These are phyloP conservation scores for Hydrophis major DNA, from an alignment of 2,797 vertebrate genomes.

Conservation along the genomic window DNA sequence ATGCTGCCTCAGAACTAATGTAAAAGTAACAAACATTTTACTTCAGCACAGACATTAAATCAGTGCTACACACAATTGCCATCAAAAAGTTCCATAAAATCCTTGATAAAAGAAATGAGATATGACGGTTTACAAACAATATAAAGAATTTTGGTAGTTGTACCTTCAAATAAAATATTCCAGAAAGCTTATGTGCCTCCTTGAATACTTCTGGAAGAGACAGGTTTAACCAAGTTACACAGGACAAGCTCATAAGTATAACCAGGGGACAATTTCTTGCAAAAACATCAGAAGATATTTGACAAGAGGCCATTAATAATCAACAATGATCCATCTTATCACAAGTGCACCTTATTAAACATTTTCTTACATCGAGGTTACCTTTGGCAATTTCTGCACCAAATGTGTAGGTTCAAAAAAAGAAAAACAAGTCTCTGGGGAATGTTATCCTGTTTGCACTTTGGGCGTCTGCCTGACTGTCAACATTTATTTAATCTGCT, in stretches of 20 bases:
- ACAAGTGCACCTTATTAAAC: background rate
- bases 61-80: background rate
- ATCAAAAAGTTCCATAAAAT: background rate
- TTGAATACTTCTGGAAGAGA: background rate
- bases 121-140: background rate
- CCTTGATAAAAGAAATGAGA: background rate
- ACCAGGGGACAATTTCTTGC: background rate
- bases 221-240: background rate
- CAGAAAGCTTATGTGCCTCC: background rate
- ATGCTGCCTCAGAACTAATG: background rate
- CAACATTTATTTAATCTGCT: slow-evolving; percentile 34
- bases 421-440: background rate
- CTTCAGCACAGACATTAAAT: background rate
- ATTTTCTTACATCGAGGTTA: slow-evolving; percentile 1
- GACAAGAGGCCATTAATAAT: background rate
- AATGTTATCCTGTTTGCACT: background rate
- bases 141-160: background rate
- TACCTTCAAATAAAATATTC: background rate
- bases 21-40: background rate
- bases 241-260: background rate
- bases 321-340: background rate
- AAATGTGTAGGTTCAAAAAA: background rate
- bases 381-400: background rate
- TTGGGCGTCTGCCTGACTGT: slow-evolving; percentile 27
- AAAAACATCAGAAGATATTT: background rate